Evolutionary conservation across 2,797 vertebrate genomes (phyloP).

Genomic region (Eupleurogrammus muticus): DNA sequence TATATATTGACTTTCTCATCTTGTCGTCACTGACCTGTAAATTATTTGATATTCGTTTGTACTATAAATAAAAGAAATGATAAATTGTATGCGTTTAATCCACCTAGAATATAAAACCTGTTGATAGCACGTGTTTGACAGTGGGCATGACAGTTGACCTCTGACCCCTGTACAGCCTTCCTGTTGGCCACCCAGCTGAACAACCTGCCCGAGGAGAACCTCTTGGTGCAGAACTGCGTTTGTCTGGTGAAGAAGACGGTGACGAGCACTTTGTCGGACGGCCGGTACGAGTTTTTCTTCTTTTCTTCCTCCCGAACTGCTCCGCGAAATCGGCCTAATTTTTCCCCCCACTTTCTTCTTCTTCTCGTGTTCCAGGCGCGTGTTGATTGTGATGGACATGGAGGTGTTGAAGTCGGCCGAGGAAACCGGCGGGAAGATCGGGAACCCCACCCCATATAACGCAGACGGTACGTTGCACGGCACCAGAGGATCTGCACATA

Average conservation of each 20-base stretch:
- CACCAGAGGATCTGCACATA: not conserved
- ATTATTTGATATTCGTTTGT: no score
- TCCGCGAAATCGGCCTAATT: not conserved
- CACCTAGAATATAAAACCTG: no score
- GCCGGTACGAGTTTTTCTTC: constrained; percentile 58
- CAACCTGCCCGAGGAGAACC: constrained; percentile 53
- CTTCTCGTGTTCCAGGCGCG: constrained; percentile 36
- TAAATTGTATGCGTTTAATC: no score
- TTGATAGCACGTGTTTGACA: no score
- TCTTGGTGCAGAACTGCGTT: constrained; percentile 66
- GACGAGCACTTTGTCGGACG: constrained; percentile 57
- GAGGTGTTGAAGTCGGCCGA: constrained; percentile 69
- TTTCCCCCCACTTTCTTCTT: not conserved
- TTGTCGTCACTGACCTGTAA: no score
- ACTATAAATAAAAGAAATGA: no score
- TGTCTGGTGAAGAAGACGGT: constrained; percentile 63
- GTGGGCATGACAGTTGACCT: no score
- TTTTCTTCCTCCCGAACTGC: not conserved
- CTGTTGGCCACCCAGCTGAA: constrained; percentile 71
- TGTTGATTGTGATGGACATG: constrained; percentile 65
- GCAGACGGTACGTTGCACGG: constrained; percentile 41
- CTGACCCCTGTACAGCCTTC: constrained; percentile 69
- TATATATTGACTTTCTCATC: no score
- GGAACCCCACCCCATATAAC: constrained; percentile 59
- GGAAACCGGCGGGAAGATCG: constrained; percentile 70